Percentiles rank a stretch among this genome's conserved stretches.
These are phyloP conservation scores for Ischnura elegans DNA, from an alignment of 2,888 invertebrate genomes.

Conservation along the genomic window DNA sequence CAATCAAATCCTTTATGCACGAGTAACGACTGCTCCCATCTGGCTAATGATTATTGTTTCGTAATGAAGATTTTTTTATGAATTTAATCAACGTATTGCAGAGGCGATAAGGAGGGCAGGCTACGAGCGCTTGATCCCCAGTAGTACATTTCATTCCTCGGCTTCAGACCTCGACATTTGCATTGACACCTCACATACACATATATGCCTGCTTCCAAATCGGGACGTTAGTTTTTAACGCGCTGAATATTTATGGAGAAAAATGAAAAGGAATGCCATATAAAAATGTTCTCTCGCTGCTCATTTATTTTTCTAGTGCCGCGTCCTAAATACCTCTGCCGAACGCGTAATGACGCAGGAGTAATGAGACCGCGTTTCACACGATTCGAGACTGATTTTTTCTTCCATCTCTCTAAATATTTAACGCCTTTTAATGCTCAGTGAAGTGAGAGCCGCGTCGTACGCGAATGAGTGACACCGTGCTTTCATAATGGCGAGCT, in stretches of 20 bases:
- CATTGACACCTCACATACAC: slow-evolving; percentile 16
- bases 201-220: not conserved
- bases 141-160: not conserved
- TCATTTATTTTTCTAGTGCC: not conserved
- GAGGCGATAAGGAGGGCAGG: not conserved
- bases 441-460: not conserved
- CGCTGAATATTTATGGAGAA: slow-evolving; percentile 28
- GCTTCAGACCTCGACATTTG: not conserved
- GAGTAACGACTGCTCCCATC: not conserved
- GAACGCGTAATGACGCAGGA: not conserved
- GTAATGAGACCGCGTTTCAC: not conserved
- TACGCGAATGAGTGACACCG: not conserved
- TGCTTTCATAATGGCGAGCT: not conserved
- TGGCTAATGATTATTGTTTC: not conserved
- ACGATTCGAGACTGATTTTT: not conserved
- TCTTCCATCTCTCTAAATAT: slow-evolving; percentile 24
- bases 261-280: slow-evolving; percentile 1
- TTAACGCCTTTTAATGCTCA: not conserved
- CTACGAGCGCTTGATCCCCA: not conserved
- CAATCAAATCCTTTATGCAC: not conserved
- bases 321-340: not conserved
- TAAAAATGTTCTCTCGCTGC: not conserved
- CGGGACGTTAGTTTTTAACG: not conserved
- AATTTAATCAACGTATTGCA: not conserved
- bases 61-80: not conserved